These are phyloP conservation scores for Parauchenoglanis ngamensis DNA, from an alignment of 2,797 vertebrate species.

Conservation along the genomic window DNA sequence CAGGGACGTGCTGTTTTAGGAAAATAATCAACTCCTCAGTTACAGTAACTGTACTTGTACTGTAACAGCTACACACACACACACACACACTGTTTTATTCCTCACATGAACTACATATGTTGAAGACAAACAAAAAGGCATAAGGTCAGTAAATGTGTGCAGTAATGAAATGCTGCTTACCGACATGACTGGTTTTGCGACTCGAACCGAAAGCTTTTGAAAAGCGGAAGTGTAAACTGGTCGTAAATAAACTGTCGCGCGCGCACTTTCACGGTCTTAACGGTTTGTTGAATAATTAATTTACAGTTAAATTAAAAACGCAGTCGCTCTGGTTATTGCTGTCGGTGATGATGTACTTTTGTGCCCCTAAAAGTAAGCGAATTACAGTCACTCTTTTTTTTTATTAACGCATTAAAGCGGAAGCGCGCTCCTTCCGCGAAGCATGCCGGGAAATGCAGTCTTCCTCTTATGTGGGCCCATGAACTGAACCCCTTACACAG, in stretches of 20 bases:
- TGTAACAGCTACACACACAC: neutral
- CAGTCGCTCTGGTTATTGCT: neutral
- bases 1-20: neutral
- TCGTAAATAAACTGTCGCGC: neutral
- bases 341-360: too few species aligned
- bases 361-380: neutral
- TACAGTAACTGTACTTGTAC: neutral
- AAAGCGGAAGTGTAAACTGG: neutral
- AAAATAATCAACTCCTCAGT: neutral
- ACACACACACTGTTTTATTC: neutral
- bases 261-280: neutral
- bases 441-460: slow-evolving; percentile 64
- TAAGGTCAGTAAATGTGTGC: neutral
- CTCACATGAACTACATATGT: neutral
- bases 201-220: too few species aligned
- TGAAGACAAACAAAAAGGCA: neutral
- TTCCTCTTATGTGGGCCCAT: neutral
- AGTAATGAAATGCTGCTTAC: neutral
- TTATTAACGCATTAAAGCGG: neutral
- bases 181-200: neutral
- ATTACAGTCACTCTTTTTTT: neutral
- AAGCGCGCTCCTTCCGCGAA: neutral
- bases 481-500: neutral
- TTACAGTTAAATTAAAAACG: neutral
- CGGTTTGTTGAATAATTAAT: neutral